Base-by-base conservation (phyloP, 2,888 invertebrate genomes). In the Drosophila stalkeri region DNA sequence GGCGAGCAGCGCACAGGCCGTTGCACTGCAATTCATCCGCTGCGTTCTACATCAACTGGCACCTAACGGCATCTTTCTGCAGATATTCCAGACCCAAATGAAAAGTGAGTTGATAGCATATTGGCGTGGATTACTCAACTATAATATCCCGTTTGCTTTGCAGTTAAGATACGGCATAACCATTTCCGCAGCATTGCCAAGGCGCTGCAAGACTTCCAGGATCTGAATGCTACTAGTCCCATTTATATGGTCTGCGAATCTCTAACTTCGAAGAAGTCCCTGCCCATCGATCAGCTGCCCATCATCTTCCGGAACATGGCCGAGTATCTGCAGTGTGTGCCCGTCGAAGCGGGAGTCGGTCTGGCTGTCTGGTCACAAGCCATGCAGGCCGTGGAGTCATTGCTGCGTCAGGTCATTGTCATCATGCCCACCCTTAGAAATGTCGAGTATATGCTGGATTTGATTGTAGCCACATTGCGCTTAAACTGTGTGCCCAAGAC, bases 1-100 rank as follows among this genome's bases (percentile, higher is more conserved):
- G 78, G 98, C 99, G 0, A 99, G 99, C 72, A 98, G 98, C 91
- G 97, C 98, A 5, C 96, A 98, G 76, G 98, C 98, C 91, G 98
- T 99, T 35, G 99, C 99, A 27, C 96, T 98, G 92, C 99, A 99
- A 94, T 99, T 99, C 94, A 94, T 99, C 71, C 95, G 99, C 82
- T 99, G 99, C 92, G 97, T 98, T 72, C 94, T 99, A 63, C 99
- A 99, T 92, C 99, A 99, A 93, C 94, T 99, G 63, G 98, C 99
- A 0, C 98, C 99, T 0, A 98, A 99, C 93, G 98, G 99, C 77
- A 97, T 99, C 72, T 99, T 99, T 93, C 95, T 97, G 77, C 99
- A 99, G 94, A 96, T 99, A 92, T 99, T 99, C 93, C 96, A 98
- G 93, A 97, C 97, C 16, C 95, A 97, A 90, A 96, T 97, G 70